Evolutionary conservation across 2,113 vertebrate species (phyloP).

Genomic region (Arizona elegans): DNA sequence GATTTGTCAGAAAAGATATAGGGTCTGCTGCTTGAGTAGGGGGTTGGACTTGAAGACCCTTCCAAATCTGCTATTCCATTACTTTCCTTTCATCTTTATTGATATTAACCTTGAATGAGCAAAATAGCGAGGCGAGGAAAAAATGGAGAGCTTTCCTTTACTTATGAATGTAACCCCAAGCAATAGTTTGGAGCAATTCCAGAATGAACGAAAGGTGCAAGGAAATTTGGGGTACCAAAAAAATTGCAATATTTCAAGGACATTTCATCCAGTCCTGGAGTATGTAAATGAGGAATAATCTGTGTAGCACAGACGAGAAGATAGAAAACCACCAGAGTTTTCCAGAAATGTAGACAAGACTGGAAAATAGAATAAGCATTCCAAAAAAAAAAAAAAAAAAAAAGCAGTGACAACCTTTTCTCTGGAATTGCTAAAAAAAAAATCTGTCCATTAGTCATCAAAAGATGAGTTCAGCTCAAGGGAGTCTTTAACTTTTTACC

Average conservation of each 20-base stretch:
- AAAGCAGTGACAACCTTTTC: neutral
- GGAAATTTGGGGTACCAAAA: too few species aligned
- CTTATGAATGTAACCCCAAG: neutral
- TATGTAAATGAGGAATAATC: neutral
- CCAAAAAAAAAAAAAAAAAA: neutral
- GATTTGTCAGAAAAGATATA: too few species aligned
- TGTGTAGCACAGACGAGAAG: neutral
- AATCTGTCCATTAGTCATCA: neutral
- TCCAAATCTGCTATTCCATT: too few species aligned
- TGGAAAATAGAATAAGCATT: neutral
- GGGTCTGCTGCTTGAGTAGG: too few species aligned
- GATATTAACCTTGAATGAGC: slow-evolving; percentile 29
- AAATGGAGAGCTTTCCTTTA: neutral
- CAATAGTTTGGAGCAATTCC: neutral
- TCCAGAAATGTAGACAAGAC: neutral
- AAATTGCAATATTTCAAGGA: neutral
- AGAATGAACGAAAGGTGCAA: neutral
- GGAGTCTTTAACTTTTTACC: neutral
- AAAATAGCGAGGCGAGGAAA: neutral
- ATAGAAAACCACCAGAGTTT: neutral
- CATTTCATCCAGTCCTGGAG: neutral
- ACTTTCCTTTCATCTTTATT: neutral
- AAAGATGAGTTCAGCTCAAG: neutral
- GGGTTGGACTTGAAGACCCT: too few species aligned
- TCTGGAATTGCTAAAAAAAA: neutral